A percentile compares a stretch with the other conserved stretches of the same genome.
Conservation (phyloP, 2,888 invertebrate species). For the Cheilosia vulpina region DNA sequence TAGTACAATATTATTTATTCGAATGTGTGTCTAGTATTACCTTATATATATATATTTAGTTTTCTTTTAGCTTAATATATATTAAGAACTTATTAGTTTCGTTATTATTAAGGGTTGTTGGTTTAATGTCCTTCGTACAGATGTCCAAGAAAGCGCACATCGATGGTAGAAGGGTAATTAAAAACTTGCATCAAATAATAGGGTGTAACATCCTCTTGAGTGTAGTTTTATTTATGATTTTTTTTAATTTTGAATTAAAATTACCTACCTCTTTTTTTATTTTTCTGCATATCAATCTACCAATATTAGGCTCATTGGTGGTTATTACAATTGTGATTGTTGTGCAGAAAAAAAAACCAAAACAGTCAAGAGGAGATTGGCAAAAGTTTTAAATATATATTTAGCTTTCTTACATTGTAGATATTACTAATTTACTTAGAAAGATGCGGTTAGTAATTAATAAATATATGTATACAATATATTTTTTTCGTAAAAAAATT, state of each 20-base stretch:
- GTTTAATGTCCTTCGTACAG: conserved; percentile 3
- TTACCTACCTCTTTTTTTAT: not conserved
- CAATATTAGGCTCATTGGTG: conserved; percentile 67
- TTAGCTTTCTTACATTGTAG: not conserved
- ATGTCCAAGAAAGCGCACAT: conserved; percentile 22
- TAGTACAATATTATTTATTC: conserved; percentile 69
- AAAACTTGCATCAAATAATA: not conserved
- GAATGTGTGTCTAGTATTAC: conserved; percentile 70
- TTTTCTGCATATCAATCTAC: conserved; percentile 54
- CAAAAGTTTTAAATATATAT: not conserved
- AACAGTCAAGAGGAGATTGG: conserved; percentile 60
- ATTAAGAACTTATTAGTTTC: conserved; percentile 58
- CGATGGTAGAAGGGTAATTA: not conserved
- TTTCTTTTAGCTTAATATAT: conserved; percentile 61
- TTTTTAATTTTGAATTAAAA: not conserved
- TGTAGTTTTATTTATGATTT: not conserved
- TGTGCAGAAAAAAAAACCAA: conserved; percentile 27
- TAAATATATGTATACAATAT: conserved; percentile 40
- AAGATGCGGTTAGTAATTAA: conserved; percentile 60
- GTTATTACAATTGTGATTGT: conserved; percentile 46
- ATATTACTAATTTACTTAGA: conserved; percentile 24
- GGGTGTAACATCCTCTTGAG: conserved; percentile 38
- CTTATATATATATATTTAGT: conserved; percentile 65
- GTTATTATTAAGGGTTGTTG: conserved; percentile 38
- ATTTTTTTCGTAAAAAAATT: conserved; percentile 71